These are phyloP conservation scores for Pseudochirops corinnae DNA, from an alignment of 2,797 vertebrate species.

Conservation along the genomic window DNA sequence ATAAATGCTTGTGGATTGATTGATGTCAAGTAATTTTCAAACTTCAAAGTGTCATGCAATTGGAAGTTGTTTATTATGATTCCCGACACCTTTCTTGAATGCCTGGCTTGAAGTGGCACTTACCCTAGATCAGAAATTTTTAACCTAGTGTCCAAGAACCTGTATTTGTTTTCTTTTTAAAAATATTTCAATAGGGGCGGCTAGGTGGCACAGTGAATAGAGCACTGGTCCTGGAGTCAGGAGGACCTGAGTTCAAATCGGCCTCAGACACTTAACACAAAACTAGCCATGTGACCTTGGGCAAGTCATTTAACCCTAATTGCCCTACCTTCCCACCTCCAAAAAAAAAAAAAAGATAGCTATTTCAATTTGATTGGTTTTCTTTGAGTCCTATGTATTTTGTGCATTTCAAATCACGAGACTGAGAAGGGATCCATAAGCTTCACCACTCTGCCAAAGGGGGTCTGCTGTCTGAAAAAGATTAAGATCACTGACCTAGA, in stretches of 20 bases:
- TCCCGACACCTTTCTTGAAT: background rate
- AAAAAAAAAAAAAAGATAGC: background rate
- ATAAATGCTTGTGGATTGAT: background rate
- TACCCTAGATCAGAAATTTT: background rate
- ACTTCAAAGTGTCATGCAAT: background rate
- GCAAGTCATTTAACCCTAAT: no score
- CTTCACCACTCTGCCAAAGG: background rate
- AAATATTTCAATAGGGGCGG: no score
- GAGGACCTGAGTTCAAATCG: no score
- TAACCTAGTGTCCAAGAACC: background rate
- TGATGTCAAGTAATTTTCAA: background rate
- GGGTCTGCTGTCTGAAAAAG: background rate
- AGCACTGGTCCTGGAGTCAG: no score
- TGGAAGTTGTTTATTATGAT: background rate
- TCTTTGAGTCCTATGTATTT: background rate
- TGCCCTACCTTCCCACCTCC: no score
- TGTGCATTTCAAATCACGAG: background rate
- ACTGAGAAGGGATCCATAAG: background rate
- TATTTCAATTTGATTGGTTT: background rate
- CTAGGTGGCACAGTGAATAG: no score
- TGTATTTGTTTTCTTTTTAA: background rate
- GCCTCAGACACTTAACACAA: no score
- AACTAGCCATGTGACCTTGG: no score
- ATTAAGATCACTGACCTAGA: background rate
- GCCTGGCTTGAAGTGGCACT: background rate